These are phyloP conservation scores for Aphaenogaster floridana DNA, from an alignment of 1,140 invertebrate genomes.

Conservation along the genomic window DNA sequence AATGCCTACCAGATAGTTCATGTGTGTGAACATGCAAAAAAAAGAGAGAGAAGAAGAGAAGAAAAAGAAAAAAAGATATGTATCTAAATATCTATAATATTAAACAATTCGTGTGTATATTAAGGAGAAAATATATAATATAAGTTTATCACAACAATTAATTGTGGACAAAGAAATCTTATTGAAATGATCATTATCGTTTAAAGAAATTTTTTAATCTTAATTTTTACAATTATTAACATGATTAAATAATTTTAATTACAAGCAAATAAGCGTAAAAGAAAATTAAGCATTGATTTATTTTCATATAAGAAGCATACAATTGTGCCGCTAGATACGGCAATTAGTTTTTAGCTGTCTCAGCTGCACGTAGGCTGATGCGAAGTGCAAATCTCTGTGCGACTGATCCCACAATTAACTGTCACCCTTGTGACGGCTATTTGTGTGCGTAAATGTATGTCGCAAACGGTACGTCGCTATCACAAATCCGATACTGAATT, in stretches of 20 bases:
- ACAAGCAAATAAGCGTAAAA: not conserved
- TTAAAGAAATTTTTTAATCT: not conserved
- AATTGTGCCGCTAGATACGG: not conserved
- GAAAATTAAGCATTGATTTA: not conserved
- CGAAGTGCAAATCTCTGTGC: slow-evolving; percentile 49
- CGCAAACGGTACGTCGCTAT: slow-evolving; percentile 40
- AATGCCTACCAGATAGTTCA: too few species aligned
- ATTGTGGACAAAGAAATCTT: not conserved
- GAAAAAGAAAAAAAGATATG: too few species aligned
- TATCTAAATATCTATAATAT: not conserved
- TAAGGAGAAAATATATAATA: not conserved
- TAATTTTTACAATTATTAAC: slow-evolving; percentile 3
- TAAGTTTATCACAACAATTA: not conserved
- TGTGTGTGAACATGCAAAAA: too few species aligned
- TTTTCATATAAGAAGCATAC: not conserved
- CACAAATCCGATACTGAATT: slow-evolving; percentile 53
- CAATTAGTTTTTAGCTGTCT: slow-evolving; percentile 44
- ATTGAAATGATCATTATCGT: not conserved
- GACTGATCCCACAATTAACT: slow-evolving; percentile 56
- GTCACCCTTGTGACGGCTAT: slow-evolving; percentile 32
- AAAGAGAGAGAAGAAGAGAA: too few species aligned
- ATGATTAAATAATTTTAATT: not conserved
- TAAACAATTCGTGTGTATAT: not conserved
- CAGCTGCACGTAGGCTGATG: slow-evolving; percentile 16
- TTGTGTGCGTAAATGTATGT: slow-evolving; percentile 38